Base-by-base conservation (phyloP, 2,888 invertebrate genomes). In the Sinotaia quadrata region DNA sequence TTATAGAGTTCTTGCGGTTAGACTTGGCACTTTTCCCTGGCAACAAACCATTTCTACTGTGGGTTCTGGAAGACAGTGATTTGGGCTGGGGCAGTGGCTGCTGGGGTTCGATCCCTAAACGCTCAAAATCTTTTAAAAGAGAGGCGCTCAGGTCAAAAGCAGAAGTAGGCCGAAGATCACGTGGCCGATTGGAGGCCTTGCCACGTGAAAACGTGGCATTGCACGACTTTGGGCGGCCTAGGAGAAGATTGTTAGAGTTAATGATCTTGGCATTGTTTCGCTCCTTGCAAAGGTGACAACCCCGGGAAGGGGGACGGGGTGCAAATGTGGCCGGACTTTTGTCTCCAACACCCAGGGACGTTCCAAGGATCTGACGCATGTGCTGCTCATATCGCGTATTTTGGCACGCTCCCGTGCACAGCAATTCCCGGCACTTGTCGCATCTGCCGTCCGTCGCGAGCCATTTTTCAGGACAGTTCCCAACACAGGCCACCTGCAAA, bases 401-500 rank as follows among this genome's bases (percentile, higher is more conserved):
- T 44, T 71, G 75, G 60, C 82, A 82, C n/a, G 75, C 73, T 24
- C 80, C 80, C 4, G 78, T 76, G 75, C 82, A 82, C 31, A 78
- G 72, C 0, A 70, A 65, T 54, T 82, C 81, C 27, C 75, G 65
- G 72, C 82, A 83, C 24, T 69, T 67, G 33, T 77, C 79, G 63
- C 82, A 83, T 41, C 65, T 27, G 4, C 65, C 56, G n/a, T 31
- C 31, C 2, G 76, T 65, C 58, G 71, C 72, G 52, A 72, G 73
- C 7, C 69, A 60, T 74, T 84, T 84, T 51, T 78, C 80, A 0
- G 83, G 82, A 68, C 85, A 84, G 75, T 84, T 83, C 0, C 85
- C 85, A 29, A 79, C 78, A 67, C 85, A 85, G 1, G 83, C 81
- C 4, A 78, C 72, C 71, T 84, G 85, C 31, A 84, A 72, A 63